Evolutionary conservation across 2,888 invertebrate species (phyloP), one percentile per base, ranked within the genome.

Genomic region (Lycocerus yunnanus): DNA sequence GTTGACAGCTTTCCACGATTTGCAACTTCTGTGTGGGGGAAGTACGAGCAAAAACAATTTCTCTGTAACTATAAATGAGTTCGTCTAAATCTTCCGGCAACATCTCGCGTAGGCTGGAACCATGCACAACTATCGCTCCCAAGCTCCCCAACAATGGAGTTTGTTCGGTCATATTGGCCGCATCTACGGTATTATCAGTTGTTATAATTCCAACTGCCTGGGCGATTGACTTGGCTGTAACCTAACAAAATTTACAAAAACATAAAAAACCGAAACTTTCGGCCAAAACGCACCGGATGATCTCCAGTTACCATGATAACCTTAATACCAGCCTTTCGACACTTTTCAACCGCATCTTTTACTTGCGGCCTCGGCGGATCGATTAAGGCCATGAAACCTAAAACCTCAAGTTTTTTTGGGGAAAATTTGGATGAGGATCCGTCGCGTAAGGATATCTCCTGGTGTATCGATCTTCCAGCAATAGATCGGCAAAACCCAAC

Each of bases 271-370:
- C 11, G 20, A 43, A 67, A 27, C 10, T 3, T 58, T 14, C n/a
- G n/a, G n/a, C 2, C 43, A n/a, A 43, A 60, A 63, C 14, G 81
- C 78, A 93, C 92, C 1, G 95, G 95, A 86, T 95, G 95, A 86
- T 95, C 95, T 10, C 94, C 94, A 0, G 94, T 94, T 4, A 94
- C 93, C 94, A 94, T 94, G 82, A 94, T 91, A 9, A 93, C 92
- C 71, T 94, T 93, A 74, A 96, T 95, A 8, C 95, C 95, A 2
- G 95, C 95, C 24, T 90, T 90, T 58, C 94, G 90, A 78, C 94
- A 94, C 67, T 92, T 89, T n/a, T 84, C 82, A 15, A 92, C 91
- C 4, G 94, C 94, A 76, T 92, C 91, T 2, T 90, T 89, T 15
- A 92, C 92, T 78, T 90, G 90, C 1, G 92, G 89, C 75, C 92